Evolutionary conservation across 2,797 vertebrate genomes (phyloP).

Genomic region (Mallotus villosus): DNA sequence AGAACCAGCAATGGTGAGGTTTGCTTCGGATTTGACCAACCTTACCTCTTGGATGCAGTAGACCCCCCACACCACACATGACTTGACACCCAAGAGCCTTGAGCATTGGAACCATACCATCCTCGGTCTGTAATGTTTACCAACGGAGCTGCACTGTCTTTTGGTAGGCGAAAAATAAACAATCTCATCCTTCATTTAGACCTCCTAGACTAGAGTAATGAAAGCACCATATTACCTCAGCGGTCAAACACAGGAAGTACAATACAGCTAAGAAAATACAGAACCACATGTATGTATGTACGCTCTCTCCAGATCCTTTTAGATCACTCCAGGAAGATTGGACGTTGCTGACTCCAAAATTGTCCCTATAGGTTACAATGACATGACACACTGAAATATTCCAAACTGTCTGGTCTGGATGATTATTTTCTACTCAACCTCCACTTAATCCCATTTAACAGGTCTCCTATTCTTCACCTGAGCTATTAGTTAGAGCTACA

Average conservation of each 20-base stretch:
- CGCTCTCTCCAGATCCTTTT: neutral
- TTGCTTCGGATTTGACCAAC: conserved; percentile 15
- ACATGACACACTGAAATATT: conserved; percentile 27
- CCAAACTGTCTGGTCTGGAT: conserved; percentile 23
- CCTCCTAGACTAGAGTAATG: conserved; percentile 4
- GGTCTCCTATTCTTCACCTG: conserved; percentile 46
- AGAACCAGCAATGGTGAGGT: conserved; percentile 25
- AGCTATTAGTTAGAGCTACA: conserved; percentile 46
- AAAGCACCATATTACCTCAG: neutral
- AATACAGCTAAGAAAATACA: neutral
- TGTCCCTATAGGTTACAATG: conserved; percentile 35
- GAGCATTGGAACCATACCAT: conserved; percentile 32
- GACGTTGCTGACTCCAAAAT: conserved; percentile 14
- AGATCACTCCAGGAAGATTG: neutral
- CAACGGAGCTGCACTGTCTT: conserved; percentile 32
- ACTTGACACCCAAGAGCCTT: conserved; percentile 46
- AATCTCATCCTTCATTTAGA: conserved; percentile 15
- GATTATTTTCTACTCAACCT: conserved; percentile 40
- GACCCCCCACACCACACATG: conserved; percentile 26
- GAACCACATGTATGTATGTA: neutral
- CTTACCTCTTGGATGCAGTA: conserved; percentile 48
- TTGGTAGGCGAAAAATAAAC: conserved; percentile 17
- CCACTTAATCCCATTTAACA: conserved; percentile 52
- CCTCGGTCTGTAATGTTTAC: conserved; percentile 51
- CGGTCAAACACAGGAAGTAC: neutral